These are phyloP conservation scores for Corapipo altera DNA, from an alignment of 2,113 vertebrate genomes.

Conservation along the genomic window DNA sequence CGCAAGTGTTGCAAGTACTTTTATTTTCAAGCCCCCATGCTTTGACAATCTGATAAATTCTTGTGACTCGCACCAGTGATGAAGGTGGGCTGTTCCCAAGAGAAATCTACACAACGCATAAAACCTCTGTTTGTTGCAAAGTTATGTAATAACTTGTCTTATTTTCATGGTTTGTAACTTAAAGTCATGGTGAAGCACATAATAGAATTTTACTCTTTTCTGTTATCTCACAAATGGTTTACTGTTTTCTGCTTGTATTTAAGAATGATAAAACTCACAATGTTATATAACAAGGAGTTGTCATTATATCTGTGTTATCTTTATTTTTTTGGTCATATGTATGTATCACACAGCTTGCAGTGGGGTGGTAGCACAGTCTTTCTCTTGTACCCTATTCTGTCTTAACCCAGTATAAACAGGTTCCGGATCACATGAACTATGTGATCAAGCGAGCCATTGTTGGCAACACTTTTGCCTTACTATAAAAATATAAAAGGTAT, in stretches of 20 bases:
- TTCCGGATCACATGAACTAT: background rate
- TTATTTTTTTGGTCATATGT: background rate
- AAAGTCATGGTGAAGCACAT: background rate
- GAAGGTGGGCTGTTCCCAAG: background rate
- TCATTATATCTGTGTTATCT: background rate
- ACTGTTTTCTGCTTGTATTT: background rate
- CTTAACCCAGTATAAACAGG: background rate
- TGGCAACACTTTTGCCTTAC: background rate
- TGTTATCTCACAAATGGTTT: background rate
- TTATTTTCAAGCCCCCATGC: background rate
- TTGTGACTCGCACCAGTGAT: background rate
- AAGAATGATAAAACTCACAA: background rate
- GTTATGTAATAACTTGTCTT: background rate
- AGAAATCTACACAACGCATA: background rate
- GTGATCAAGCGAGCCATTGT: background rate
- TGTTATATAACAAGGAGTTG: background rate
- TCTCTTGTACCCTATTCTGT: background rate
- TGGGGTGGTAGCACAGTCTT: background rate
- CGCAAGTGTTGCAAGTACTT: background rate
- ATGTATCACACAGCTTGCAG: background rate
- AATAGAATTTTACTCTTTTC: background rate
- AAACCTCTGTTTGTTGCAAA: background rate
- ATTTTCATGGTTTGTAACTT: background rate
- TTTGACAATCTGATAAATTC: background rate
- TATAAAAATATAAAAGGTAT: background rate